Conservation (phyloP, 2,888 invertebrate species). For the Acleris holmiana region DNA sequence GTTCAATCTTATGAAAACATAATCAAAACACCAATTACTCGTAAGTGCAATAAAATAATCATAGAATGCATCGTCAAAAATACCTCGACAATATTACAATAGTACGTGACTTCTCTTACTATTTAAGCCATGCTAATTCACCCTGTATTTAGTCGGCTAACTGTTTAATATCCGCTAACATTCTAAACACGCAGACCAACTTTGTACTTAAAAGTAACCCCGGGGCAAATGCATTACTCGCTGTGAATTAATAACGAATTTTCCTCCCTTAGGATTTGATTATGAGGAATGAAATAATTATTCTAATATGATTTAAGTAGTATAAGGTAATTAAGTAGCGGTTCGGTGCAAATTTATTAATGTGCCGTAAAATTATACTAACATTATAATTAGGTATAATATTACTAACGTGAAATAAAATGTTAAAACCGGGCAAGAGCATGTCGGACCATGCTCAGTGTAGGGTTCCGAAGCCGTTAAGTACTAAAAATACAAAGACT, state of each 20-base stretch:
- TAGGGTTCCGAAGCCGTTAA: no score
- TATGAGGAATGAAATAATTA: constrained; percentile 15
- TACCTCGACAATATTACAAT: not conserved
- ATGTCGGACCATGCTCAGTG: no score
- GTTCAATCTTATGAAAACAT: no score
- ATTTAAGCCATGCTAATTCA: not conserved
- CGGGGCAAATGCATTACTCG: constrained; percentile 30
- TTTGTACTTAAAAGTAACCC: constrained; percentile 33
- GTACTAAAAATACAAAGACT: no score
- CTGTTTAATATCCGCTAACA: constrained; percentile 24
- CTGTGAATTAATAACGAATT: constrained; percentile 32
- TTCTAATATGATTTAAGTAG: not conserved
- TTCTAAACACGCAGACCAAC: constrained; percentile 28
- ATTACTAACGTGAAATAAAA: no score
- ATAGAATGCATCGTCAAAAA: not conserved
- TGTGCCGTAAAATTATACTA: no score
- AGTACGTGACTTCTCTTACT: not conserved
- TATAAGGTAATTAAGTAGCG: no score
- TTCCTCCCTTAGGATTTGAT: constrained; percentile 10
- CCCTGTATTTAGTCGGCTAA: constrained; percentile 15
- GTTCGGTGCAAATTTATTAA: no score
- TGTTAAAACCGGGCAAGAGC: no score
- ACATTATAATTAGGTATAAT: no score
- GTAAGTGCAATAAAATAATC: not conserved
- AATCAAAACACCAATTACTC: not conserved